Conservation (phyloP, 2,888 invertebrate genomes). For the Neria commutata region DNA sequence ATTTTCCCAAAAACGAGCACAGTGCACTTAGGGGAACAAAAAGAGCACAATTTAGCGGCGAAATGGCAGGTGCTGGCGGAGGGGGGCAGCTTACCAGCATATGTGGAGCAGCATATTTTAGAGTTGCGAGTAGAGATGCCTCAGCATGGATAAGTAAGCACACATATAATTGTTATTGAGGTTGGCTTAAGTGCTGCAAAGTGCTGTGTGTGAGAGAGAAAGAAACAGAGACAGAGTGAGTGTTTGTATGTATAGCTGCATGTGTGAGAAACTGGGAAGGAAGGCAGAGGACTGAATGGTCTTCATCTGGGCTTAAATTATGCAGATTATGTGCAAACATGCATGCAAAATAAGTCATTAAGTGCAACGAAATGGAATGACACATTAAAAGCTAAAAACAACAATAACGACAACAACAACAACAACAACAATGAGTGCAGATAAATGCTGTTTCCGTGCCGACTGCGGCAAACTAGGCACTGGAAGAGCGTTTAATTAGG, state of each 20-base stretch:
- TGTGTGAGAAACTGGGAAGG: background rate
- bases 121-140: background rate
- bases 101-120: background rate
- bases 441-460: too few species aligned
- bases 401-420: too few species aligned
- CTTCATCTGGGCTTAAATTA: slow-evolving; percentile 44
- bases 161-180: slow-evolving; percentile 18
- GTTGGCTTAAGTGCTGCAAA: slow-evolving; percentile 16
- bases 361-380: slow-evolving; percentile 37
- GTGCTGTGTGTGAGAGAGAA: too few species aligned
- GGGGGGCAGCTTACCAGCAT: background rate
- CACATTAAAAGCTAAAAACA: background rate
- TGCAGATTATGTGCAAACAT: slow-evolving; percentile 35
- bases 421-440: too few species aligned
- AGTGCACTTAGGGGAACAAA: background rate
- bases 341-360: slow-evolving; percentile 44
- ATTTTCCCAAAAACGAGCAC: slow-evolving; percentile 6
- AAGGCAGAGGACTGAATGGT: slow-evolving; percentile 1
- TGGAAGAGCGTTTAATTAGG: too few species aligned
- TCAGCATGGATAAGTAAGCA: slow-evolving; percentile 1
- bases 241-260: slow-evolving; percentile 2
- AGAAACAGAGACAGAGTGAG: too few species aligned
- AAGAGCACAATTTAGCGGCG: background rate
- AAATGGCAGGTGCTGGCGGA: background rate
- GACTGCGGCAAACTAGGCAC: too few species aligned